Conservation (phyloP, 2,113 vertebrate genomes). For the Spea bombifrons region DNA sequence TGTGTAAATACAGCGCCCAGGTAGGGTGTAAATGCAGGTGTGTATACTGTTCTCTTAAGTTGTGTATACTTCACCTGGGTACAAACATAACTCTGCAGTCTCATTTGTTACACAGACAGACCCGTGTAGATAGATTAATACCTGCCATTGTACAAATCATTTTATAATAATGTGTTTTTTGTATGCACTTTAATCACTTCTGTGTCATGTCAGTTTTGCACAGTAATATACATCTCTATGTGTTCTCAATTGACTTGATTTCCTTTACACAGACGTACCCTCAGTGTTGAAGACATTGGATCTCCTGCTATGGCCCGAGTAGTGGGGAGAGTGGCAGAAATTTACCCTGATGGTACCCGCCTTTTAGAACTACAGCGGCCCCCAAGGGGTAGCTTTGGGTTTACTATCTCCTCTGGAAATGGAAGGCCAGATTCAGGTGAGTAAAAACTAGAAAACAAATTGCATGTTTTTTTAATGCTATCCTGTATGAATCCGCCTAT, state of each 20-base stretch:
- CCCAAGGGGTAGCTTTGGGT: constrained; percentile 78
- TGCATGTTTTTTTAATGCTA: not conserved
- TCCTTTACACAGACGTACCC: constrained; percentile 52
- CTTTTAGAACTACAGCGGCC: constrained; percentile 80
- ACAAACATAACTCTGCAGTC: too few relatives aligned
- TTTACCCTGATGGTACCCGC: constrained; percentile 84
- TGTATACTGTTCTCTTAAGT: too few relatives aligned
- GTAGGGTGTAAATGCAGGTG: too few relatives aligned
- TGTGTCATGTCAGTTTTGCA: too few relatives aligned
- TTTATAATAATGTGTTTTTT: not conserved
- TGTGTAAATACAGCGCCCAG: not conserved
- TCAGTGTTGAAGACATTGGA: constrained; percentile 77
- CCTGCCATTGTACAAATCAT: too few relatives aligned
- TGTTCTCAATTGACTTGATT: too few relatives aligned
- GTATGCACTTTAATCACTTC: too few relatives aligned
- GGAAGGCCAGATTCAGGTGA: constrained; percentile 85
- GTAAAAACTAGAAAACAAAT: not conserved
- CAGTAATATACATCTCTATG: too few relatives aligned
- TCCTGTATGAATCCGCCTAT: too few relatives aligned
- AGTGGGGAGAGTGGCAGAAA: constrained; percentile 74
- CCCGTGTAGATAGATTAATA: too few relatives aligned
- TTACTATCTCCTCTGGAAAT: constrained; percentile 81
- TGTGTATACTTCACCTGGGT: too few relatives aligned
- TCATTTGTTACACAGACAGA: too few relatives aligned
- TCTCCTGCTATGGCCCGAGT: constrained; percentile 65